Evolutionary conservation across 1,140 invertebrate species (phyloP).

Genomic region (Apis cerana): DNA sequence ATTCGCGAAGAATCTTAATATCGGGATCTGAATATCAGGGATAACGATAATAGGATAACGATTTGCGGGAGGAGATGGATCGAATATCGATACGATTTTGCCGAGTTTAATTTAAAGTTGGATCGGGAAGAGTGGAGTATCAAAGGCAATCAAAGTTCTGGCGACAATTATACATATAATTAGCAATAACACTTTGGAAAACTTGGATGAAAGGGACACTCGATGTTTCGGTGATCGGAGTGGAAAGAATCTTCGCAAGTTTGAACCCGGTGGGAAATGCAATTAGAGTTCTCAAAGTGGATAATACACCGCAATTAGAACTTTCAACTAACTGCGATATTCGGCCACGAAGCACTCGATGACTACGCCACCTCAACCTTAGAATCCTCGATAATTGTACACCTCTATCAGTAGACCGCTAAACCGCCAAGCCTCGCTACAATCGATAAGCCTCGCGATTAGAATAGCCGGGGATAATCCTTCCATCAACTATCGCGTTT

Average conservation of each 20-base stretch:
- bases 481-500: background rate
- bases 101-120: background rate
- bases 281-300: constrained; percentile 8
- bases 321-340: constrained; percentile 11
- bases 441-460: constrained; percentile 1
- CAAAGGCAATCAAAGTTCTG: background rate
- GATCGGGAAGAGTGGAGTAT: background rate
- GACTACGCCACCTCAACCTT: background rate
- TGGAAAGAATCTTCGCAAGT: constrained; percentile 1
- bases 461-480: background rate
- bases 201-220: background rate
- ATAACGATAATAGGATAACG: too few relatives aligned
- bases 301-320: constrained; percentile 24
- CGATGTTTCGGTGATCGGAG: constrained; percentile 22
- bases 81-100: background rate
- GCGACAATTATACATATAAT: background rate
- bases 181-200: background rate
- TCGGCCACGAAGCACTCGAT: background rate
- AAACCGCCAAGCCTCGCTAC: background rate
- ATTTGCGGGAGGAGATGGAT: too few relatives aligned
- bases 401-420: background rate
- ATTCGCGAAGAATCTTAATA: background rate
- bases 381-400: constrained; percentile 3
- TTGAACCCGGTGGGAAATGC: background rate
- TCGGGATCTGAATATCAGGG: too few relatives aligned